Conservation (phyloP, 2,797 vertebrate genomes). For the Acropternis orthonyx region DNA sequence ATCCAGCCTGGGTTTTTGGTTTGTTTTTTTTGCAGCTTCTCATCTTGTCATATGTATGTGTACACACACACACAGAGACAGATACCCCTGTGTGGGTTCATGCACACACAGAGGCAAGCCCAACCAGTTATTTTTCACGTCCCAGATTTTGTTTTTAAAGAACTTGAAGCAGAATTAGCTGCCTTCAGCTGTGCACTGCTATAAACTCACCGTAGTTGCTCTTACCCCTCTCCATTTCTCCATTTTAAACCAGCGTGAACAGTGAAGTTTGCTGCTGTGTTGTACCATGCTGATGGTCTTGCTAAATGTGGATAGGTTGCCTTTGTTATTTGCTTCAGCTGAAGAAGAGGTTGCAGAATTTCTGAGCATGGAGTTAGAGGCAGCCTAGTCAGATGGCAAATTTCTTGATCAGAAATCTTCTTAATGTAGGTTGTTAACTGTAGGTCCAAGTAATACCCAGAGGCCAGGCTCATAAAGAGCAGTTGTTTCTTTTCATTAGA, state of each 20-base stretch:
- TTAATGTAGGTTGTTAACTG: neutral
- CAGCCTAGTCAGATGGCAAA: neutral
- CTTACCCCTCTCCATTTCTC: neutral
- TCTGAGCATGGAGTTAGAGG: neutral
- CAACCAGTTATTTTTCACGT: neutral
- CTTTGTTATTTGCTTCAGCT: neutral
- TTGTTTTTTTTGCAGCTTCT: neutral
- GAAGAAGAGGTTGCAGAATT: neutral
- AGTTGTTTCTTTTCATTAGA: neutral
- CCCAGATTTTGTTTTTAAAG: neutral
- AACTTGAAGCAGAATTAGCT: neutral
- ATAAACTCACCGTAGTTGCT: neutral
- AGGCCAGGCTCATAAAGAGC: neutral
- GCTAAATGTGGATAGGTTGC: neutral
- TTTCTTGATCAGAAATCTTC: neutral
- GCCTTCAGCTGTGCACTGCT: neutral
- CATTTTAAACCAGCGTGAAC: neutral
- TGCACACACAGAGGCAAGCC: neutral
- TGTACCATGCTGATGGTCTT: neutral
- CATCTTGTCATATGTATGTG: neutral
- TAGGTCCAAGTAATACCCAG: neutral
- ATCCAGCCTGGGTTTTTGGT: neutral
- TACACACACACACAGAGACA: neutral
- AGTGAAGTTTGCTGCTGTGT: neutral
- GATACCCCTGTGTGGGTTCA: rapidly evolving